Evolutionary conservation across 2,797 vertebrate species (phyloP).

Genomic region (Dipus sagitta): DNA sequence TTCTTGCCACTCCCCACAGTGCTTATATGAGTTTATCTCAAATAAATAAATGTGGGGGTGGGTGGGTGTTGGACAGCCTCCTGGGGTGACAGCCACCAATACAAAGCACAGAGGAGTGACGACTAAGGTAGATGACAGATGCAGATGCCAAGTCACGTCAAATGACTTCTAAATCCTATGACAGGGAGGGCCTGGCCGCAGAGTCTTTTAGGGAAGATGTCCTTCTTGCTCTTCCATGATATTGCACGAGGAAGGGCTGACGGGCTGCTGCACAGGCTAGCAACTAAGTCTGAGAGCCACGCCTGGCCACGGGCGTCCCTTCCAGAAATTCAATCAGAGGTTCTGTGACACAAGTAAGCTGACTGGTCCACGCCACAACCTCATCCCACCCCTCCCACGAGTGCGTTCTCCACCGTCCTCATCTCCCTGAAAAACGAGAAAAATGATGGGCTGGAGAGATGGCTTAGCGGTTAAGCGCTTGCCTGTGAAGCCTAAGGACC

Average conservation of each 20-base stretch:
- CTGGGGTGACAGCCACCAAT: background rate
- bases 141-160: background rate
- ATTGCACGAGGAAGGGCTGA: background rate
- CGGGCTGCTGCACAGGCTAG: accelerated
- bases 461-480: too few species aligned
- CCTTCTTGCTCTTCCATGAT: background rate
- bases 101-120: background rate
- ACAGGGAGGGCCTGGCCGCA: background rate
- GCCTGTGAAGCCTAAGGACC: too few species aligned
- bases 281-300: background rate
- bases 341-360: background rate
- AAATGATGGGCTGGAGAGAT: background rate
- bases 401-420: too few species aligned
- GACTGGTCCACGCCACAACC: background rate
- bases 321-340: background rate
- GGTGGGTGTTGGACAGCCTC: background rate
- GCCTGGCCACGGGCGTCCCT: accelerated
- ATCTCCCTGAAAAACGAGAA: too few species aligned
- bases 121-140: background rate
- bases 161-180: background rate
- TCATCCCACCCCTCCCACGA: background rate
- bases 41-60: background rate
- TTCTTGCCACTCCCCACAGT: background rate
- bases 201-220: background rate
- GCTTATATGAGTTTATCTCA: background rate